phyloP scores from a whole-genome alignment of 1,140 invertebrate species.

The Bombyx mandarina region DNA sequence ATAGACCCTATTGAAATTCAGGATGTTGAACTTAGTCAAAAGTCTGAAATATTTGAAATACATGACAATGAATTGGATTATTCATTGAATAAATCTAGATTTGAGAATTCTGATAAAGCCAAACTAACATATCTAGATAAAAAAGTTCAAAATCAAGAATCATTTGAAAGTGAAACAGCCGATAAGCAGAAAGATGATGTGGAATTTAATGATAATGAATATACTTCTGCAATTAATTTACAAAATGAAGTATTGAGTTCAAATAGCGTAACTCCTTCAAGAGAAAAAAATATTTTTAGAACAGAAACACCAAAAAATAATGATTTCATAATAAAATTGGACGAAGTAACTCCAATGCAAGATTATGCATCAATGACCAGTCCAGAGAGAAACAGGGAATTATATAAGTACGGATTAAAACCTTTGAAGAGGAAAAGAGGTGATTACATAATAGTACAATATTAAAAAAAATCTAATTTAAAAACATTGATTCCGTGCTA shows the following conservation, averaged over 20 bases:
- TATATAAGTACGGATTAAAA: conserved; percentile 73
- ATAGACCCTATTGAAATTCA: too few relatives aligned
- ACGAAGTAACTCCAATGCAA: conserved; percentile 68
- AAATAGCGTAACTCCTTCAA: too few relatives aligned
- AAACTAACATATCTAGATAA: too few relatives aligned
- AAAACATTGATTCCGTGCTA: too few relatives aligned
- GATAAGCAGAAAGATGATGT: too few relatives aligned
- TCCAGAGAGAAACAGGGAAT: conserved; percentile 65
- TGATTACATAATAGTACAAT: conserved; percentile 17
- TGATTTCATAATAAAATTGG: conserved; percentile 66
- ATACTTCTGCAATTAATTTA: too few relatives aligned
- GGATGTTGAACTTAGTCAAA: conserved; percentile 17
- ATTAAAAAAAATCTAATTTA: too few relatives aligned
- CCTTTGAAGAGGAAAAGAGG: conserved; percentile 72
- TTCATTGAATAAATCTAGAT: conserved; percentile 31
- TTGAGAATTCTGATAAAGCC: conserved; percentile 27
- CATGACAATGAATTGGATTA: conserved; percentile 58
- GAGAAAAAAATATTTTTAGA: too few relatives aligned
- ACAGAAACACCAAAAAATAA: conserved; percentile 35
- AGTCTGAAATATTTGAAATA: conserved; percentile 40
- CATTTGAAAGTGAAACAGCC: too few relatives aligned
- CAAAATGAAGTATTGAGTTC: too few relatives aligned
- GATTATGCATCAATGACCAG: conserved; percentile 69
- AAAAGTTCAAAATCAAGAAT: too few relatives aligned
- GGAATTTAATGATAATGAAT: too few relatives aligned